Conservation (phyloP, 1,140 invertebrate species). For the Neodiprion lecontei region DNA sequence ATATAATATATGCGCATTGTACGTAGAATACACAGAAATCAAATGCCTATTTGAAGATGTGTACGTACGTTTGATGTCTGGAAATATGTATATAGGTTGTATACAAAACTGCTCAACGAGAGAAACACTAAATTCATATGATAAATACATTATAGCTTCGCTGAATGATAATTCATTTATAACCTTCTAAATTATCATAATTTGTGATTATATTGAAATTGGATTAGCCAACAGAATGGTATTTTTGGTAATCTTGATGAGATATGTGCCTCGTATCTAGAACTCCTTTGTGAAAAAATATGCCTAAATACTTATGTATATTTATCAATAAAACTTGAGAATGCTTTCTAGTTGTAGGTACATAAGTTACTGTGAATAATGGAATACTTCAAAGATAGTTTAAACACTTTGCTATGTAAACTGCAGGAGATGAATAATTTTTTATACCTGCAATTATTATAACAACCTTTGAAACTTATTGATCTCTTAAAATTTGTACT, state of each 20-base stretch:
- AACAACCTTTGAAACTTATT: too few species aligned
- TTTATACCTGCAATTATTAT: too few species aligned
- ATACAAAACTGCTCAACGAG: neutral
- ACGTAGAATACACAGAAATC: neutral
- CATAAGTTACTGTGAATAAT: too few species aligned
- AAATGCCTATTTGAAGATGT: neutral
- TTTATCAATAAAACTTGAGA: neutral
- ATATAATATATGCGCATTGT: neutral
- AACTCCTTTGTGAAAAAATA: neutral
- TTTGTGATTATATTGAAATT: too few species aligned
- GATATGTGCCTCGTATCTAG: constrained; percentile 5
- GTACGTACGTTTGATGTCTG: neutral
- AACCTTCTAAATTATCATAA: neutral
- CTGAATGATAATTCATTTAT: neutral
- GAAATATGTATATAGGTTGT: neutral
- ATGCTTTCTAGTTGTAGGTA: neutral
- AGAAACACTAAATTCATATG: neutral
- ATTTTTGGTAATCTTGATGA: neutral
- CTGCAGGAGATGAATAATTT: too few species aligned
- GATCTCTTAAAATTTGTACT: too few species aligned
- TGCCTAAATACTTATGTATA: neutral
- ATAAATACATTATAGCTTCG: neutral
- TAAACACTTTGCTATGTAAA: too few species aligned
- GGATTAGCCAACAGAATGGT: neutral
- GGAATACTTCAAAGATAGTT: too few species aligned